Evolutionary conservation across 2,113 vertebrate genomes (phyloP), one percentile per base, ranked within the genome.

Genomic region (Thinocorus orbignyianus): DNA sequence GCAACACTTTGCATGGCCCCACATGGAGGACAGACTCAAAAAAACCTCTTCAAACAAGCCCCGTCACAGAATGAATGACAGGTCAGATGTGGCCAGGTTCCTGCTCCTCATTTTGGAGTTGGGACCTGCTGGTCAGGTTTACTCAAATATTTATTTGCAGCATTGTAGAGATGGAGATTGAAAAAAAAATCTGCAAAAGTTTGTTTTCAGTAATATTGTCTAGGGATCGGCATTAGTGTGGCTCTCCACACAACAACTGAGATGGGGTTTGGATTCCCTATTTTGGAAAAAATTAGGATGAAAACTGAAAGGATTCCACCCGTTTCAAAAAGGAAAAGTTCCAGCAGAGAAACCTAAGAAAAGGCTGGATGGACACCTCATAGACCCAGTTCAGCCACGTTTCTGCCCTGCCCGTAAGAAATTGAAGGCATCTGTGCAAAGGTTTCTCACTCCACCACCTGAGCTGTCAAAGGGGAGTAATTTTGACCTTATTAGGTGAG

Each of bases 1-100:
- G 0, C 77, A 35, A 5, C 15, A 48, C 20, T 61, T 57, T 0
- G 0, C 14, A 1, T 52, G 0, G 0, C 22, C 49, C 15, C 37
- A 13, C 1, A 5, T 30, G 28, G 22, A 55, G n/a, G 8, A 57
- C 7, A 35, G 48, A 33, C 65, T 87, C 52, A 8, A 33, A 64
- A 80, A 62, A 69, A 8, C 31, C 23, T 83, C 37, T 20, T 30
- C 23, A 22, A 49, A 22, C n/a, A 86, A 88, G 35, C 13, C 10
- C 13, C 10, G 7, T 4, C 46, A 48, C 14, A 52, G 26, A 86
- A 18, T 2, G 26, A 86, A 18, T 2, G 6, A 66, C 3, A 5
- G 51, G 30, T 60, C 37, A 35, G 39, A 49, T 17, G 66, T 28
- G 41, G 52, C 16, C 18, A 23, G 22, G 24, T 31, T 61, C 48